Evolutionary conservation across 1,140 invertebrate species (phyloP).

Genomic region (Anastatus disparis): DNA sequence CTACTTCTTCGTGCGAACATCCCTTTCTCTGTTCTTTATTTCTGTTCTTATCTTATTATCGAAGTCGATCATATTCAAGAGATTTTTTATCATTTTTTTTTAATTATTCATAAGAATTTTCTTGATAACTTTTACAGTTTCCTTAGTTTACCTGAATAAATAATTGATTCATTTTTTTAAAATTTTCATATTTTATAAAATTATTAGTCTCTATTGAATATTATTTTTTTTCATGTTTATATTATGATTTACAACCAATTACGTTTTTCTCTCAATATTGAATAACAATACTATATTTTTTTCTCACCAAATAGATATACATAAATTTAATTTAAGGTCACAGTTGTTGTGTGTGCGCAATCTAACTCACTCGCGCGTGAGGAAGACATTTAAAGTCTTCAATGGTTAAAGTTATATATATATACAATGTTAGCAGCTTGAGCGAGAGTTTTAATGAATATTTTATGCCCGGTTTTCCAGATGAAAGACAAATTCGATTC

Average conservation of each 20-base stretch:
- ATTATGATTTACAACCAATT: too few relatives aligned
- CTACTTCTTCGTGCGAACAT: constrained; percentile 4
- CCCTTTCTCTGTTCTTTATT: neutral
- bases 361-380: neutral
- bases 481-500: constrained; percentile 41
- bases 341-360: neutral
- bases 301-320: too few relatives aligned
- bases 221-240: too few relatives aligned
- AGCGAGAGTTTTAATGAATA: constrained; percentile 39
- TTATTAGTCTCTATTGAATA: too few relatives aligned
- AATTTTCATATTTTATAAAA: too few relatives aligned
- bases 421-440: constrained; percentile 11
- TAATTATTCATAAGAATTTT: too few relatives aligned
- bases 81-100: neutral
- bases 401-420: neutral
- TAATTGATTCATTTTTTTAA: too few relatives aligned
- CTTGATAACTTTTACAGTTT: too few relatives aligned
- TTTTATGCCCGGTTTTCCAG: constrained; percentile 40
- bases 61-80: neutral
- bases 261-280: too few relatives aligned
- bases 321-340: too few relatives aligned
- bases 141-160: too few relatives aligned
- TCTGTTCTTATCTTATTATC: neutral
- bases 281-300: too few relatives aligned
- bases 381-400: constrained; percentile 9